These are phyloP conservation scores for Orchesella cincta DNA, from an alignment of 1,140 invertebrate genomes.

Conservation along the genomic window DNA sequence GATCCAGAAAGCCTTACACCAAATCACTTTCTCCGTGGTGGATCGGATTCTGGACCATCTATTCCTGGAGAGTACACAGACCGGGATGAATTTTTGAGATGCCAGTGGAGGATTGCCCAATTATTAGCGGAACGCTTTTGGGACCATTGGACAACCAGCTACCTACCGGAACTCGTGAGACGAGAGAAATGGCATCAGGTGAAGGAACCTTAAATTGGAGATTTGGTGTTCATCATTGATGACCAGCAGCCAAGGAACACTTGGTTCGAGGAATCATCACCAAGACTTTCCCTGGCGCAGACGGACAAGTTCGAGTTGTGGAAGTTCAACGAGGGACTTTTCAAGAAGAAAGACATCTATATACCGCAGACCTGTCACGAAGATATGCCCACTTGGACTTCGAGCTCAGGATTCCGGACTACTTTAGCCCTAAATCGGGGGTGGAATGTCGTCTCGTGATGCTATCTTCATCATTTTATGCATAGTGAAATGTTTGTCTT, in stretches of 20 bases:
- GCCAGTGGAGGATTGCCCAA: slow-evolving; percentile 25
- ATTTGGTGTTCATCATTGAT: background rate
- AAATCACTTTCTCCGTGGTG: slow-evolving; percentile 10
- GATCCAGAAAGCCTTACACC: slow-evolving; percentile 41
- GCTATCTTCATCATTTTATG: too few species aligned
- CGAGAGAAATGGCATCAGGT: slow-evolving; percentile 34
- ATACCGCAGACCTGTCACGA: background rate
- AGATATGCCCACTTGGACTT: background rate
- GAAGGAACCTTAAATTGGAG: slow-evolving; percentile 8
- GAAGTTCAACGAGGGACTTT: background rate
- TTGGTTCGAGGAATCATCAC: slow-evolving; percentile 23
- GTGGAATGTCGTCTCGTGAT: slow-evolving; percentile 18
- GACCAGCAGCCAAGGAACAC: background rate
- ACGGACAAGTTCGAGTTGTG: slow-evolving; percentile 26
- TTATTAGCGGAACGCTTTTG: slow-evolving; percentile 17
- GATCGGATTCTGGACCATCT: background rate
- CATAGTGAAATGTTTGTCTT: too few species aligned
- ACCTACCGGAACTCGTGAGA: background rate
- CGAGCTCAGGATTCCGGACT: background rate
- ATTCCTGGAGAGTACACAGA: background rate
- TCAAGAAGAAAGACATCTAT: background rate
- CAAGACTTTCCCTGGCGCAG: background rate
- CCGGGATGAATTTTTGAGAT: background rate
- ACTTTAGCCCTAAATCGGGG: slow-evolving; percentile 4
- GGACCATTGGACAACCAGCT: slow-evolving; percentile 15